Percentiles rank a stretch among this genome's conserved stretches.
These are phyloP conservation scores for Fregata magnificens DNA, from an alignment of 2,113 vertebrate genomes.

Conservation along the genomic window DNA sequence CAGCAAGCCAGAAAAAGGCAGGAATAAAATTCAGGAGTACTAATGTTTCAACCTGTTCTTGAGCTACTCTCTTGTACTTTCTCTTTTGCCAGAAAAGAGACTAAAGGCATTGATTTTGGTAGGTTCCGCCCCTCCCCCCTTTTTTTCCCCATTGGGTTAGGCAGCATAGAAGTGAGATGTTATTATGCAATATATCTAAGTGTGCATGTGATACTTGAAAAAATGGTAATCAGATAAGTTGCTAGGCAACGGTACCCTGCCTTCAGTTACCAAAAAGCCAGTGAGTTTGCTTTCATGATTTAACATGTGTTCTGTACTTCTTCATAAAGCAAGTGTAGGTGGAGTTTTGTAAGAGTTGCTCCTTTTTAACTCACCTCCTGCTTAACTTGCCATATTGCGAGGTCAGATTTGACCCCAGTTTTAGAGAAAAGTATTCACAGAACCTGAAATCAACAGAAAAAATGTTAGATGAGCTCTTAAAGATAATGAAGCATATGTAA, in stretches of 20 bases:
- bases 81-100: background rate
- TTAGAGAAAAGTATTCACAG: background rate
- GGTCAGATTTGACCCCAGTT: background rate
- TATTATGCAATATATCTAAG: slow-evolving; percentile 52
- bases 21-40: slow-evolving; percentile 12
- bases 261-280: slow-evolving; percentile 56
- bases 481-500: background rate
- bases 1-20: background rate
- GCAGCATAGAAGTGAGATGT: slow-evolving; percentile 24
- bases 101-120: background rate
- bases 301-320: slow-evolving; percentile 15
- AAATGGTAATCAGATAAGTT: slow-evolving; percentile 71
- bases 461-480: background rate
- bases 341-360: slow-evolving; percentile 15
- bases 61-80: background rate
- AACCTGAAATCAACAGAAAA: background rate
- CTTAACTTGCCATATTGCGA: background rate
- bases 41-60: background rate
- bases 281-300: slow-evolving; percentile 37
- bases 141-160: background rate
- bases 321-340: slow-evolving; percentile 40
- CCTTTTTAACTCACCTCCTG: background rate
- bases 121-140: accelerated
- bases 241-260: slow-evolving; percentile 57
- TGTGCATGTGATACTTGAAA: slow-evolving; percentile 56